These are phyloP conservation scores for Bubo scandiacus DNA, from an alignment of 2,113 vertebrate genomes.

Conservation along the genomic window DNA sequence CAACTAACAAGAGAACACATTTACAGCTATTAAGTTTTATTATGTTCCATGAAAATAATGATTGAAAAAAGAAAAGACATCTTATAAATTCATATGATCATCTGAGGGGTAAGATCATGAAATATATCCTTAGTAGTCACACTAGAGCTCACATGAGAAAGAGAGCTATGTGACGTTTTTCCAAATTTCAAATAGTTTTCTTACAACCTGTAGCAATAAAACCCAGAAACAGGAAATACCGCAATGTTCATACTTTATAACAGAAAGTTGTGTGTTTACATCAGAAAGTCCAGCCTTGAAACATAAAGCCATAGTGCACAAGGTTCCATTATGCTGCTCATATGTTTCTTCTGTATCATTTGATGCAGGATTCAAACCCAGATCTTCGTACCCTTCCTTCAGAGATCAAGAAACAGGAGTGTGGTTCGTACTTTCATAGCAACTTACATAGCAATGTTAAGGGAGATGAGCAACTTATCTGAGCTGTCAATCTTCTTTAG, in stretches of 20 bases:
- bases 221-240: not conserved
- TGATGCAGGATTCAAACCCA: not conserved
- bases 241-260: not conserved
- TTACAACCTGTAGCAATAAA: not conserved
- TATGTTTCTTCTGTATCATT: not conserved
- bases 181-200: not conserved
- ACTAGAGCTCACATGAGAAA: not conserved
- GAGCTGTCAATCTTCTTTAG: not conserved
- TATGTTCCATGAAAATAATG: not conserved
- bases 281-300: not conserved
- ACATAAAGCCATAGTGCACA: not conserved
- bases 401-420: not conserved
- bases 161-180: rapidly evolving
- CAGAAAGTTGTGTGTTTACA: not conserved
- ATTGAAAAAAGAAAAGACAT: not conserved
- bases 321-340: not conserved
- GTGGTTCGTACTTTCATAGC: not conserved
- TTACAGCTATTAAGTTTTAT: not conserved
- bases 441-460: not conserved
- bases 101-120: not conserved
- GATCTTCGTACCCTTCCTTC: not conserved
- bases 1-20: not conserved
- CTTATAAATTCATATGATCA: not conserved
- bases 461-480: not conserved
- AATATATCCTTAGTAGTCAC: not conserved